These are phyloP conservation scores for Picathartes gymnocephalus DNA, from an alignment of 2,113 vertebrate species.

Conservation along the genomic window DNA sequence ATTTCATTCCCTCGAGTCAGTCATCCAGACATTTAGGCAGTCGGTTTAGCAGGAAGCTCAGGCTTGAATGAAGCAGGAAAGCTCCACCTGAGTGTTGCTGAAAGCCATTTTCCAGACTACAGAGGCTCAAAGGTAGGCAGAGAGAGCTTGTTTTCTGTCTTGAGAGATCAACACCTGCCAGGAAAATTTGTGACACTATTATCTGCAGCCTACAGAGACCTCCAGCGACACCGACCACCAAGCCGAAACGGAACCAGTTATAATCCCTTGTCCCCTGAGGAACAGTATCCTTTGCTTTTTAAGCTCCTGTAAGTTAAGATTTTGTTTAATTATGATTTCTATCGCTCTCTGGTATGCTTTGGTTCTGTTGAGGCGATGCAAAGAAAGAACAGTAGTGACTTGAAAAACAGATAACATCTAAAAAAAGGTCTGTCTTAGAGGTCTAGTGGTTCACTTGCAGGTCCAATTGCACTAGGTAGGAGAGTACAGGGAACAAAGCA, in stretches of 20 bases:
- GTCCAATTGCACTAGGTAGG: background rate
- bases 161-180: background rate
- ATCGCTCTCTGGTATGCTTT: background rate
- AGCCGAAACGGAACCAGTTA: background rate
- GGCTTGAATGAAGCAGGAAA: background rate
- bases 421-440: background rate
- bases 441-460: background rate
- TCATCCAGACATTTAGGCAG: background rate
- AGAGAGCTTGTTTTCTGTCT: background rate
- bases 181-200: background rate
- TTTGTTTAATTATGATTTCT: conserved; percentile 7
- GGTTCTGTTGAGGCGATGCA: background rate
- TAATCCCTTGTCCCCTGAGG: background rate
- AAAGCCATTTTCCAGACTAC: background rate
- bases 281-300: background rate
- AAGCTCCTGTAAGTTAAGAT: background rate
- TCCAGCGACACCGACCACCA: background rate
- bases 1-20: background rate
- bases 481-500: background rate
- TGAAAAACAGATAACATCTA: background rate
- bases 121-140: background rate
- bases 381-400: background rate
- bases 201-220: background rate
- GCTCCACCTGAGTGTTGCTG: background rate
- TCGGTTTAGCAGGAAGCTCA: background rate